Conservation (phyloP, 2,888 invertebrate genomes). For the Caradrina clavipalpis region DNA sequence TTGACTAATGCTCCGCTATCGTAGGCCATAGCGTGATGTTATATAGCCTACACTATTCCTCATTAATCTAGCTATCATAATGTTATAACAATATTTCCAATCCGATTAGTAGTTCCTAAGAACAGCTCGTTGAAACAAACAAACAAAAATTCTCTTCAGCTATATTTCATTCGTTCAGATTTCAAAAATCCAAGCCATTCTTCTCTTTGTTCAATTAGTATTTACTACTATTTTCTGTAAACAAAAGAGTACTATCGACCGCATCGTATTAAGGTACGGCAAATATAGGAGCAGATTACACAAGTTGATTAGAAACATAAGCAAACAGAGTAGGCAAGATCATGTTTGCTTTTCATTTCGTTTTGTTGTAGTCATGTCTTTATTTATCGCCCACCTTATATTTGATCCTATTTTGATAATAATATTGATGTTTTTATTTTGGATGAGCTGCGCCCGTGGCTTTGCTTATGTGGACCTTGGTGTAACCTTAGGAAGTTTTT, state of each 20-base stretch:
- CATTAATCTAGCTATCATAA: no score
- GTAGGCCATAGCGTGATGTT: no score
- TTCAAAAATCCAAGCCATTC: background rate
- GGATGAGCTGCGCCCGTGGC: no score
- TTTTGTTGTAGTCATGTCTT: slow-evolving; percentile 61
- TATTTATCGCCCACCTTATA: slow-evolving; percentile 28
- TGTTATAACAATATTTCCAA: no score
- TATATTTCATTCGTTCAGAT: background rate
- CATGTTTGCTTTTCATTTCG: slow-evolving; percentile 79
- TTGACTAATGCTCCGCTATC: no score
- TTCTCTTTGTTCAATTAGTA: background rate
- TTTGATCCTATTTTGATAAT: slow-evolving; percentile 4
- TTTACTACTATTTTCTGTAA: background rate
- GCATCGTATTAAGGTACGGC: slow-evolving; percentile 34
- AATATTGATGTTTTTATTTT: background rate
- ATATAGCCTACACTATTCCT: no score
- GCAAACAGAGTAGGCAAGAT: slow-evolving; percentile 69
- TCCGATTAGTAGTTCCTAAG: no score
- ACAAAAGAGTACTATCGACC: slow-evolving; percentile 23
- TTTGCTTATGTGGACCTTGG: no score
- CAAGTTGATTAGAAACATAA: slow-evolving; percentile 75
- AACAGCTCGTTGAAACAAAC: no score
- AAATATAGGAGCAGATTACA: slow-evolving; percentile 66
- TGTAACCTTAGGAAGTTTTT: no score
- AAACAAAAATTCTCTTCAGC: no score